Evolutionary conservation across 2,888 invertebrate genomes (phyloP), one percentile per base, ranked within the genome.

Genomic region (Acleris sparsana): DNA sequence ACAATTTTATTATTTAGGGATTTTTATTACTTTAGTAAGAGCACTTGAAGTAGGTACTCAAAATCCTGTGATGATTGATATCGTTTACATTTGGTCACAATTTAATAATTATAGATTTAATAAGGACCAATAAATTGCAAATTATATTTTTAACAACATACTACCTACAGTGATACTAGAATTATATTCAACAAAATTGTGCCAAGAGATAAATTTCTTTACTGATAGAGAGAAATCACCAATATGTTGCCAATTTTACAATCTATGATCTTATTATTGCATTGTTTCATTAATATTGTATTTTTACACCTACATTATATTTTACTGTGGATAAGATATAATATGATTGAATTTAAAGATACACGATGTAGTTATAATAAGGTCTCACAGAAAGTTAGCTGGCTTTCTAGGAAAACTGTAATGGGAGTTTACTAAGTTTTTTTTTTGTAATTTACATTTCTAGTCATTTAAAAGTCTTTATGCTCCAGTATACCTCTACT

Each of bases 401-500:
- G 9, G 11, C 3, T 33, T 9, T 39, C 39, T 39, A 39, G 39
- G 39, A 39, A 39, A 39, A 13, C 39, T 49, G 7, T 18, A 3
- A 46, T 49, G 13, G 49, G 13, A 6, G 18, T 18, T 49, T 9
- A 17, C 5, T 5, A 6, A 46, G 5, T 1, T 46, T 46, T 16
- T 44, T 46, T 46, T n/a, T 46, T 46, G 46, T 25, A 46, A 22
- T 29, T 61, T 33, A 53, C 53, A 9, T 29, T 46, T 61, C 61
- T 61, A 61, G 61, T 61, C 61, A 53, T 61, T 29, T 33, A 46
- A 46, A 53, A 53, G 46, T 53, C 53, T 1, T 17, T 17, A 43
- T 16, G n/a, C n/a, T 16, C 17, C 11, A 11, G n/a, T 25, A 25
- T 6, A 25, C 25, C 44, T n/a, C 16, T 46, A 13, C 39, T 46